These are phyloP conservation scores for Itoplectis maculator DNA, from an alignment of 2,888 invertebrate genomes.

Conservation along the genomic window DNA sequence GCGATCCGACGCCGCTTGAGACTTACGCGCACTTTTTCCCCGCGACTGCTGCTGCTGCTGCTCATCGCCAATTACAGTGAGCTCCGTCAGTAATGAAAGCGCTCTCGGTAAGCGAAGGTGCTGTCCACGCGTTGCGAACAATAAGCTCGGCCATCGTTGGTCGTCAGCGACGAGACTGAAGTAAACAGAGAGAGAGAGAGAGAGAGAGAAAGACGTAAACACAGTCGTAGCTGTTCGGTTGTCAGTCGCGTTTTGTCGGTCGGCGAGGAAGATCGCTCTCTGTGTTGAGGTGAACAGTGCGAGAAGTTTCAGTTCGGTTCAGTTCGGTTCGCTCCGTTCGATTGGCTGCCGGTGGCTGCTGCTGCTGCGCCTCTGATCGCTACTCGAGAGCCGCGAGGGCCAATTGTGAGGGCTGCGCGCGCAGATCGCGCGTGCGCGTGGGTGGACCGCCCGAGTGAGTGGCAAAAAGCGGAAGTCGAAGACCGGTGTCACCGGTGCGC, in stretches of 20 bases:
- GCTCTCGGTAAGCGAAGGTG: conserved; percentile 79
- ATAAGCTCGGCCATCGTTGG: background rate
- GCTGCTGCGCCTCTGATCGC: too few species aligned
- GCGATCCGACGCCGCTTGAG: conserved; percentile 13
- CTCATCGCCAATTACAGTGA: conserved; percentile 77
- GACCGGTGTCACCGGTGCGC: conserved; percentile 43
- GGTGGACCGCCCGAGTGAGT: conserved; percentile 28
- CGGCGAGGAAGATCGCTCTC: background rate
- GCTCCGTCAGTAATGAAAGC: conserved; percentile 80
- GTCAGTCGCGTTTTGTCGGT: background rate
- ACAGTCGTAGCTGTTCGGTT: background rate
- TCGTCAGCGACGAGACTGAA: background rate
- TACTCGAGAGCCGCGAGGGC: too few species aligned
- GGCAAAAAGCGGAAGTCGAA: conserved; percentile 44
- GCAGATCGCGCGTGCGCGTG: background rate
- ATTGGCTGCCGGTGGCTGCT: too few species aligned
- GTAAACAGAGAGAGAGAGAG: background rate
- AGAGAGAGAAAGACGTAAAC: too few species aligned
- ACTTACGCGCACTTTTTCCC: conserved; percentile 42
- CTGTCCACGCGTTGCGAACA: conserved; percentile 70
- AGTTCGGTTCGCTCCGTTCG: too few species aligned
- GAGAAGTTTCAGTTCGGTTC: too few species aligned
- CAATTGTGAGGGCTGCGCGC: background rate
- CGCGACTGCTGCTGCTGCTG: conserved; percentile 53
- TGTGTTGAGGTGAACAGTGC: conserved; percentile 34